A percentile compares a stretch with the other conserved stretches of the same genome.
These are phyloP conservation scores for Desmodus rotundus DNA, from an alignment of 2,113 vertebrate genomes.

Conservation along the genomic window DNA sequence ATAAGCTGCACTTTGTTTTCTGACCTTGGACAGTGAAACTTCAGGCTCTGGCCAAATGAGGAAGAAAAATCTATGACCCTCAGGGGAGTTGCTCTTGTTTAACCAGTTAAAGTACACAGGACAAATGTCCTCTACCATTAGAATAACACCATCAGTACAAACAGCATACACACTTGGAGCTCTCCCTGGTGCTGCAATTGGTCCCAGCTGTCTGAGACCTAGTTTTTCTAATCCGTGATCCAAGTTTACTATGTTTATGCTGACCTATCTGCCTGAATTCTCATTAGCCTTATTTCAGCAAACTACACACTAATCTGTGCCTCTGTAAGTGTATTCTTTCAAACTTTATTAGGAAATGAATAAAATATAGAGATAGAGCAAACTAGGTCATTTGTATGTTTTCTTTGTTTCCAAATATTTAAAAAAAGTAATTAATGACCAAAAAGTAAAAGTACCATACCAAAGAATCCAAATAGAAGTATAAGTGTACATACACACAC, in stretches of 20 bases:
- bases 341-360: not conserved
- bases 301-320: not conserved
- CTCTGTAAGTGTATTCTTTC: not conserved
- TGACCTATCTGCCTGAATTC: not conserved
- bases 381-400: not conserved
- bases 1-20: not conserved
- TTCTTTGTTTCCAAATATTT: constrained; percentile 16
- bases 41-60: not conserved
- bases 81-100: not conserved
- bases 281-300: not conserved
- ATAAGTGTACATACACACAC: not conserved
- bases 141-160: not conserved
- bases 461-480: constrained; percentile 21
- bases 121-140: not conserved
- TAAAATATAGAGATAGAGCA: not conserved
- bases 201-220: not conserved
- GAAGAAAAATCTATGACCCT: not conserved
- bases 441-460: not conserved
- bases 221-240: not conserved
- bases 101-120: not conserved
- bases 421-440: not conserved
- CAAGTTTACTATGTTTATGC: not conserved
- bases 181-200: constrained; percentile 36
- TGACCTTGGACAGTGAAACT: not conserved
- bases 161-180: not conserved